These are phyloP conservation scores for Pasiphila rectangulata DNA, from an alignment of 2,888 invertebrate genomes.

Conservation along the genomic window DNA sequence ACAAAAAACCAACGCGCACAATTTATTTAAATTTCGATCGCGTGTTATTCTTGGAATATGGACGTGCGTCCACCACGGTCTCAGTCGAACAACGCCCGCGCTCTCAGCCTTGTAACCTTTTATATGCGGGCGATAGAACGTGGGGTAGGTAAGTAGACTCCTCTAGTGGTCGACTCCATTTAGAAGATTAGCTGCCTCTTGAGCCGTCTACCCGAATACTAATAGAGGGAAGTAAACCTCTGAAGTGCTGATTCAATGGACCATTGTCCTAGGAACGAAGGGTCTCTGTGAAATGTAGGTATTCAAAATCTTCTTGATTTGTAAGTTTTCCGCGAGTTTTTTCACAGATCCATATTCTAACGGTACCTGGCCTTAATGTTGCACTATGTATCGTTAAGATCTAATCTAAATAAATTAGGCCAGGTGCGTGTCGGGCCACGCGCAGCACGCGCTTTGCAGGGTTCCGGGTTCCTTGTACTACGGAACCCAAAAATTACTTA, in stretches of 20 bases:
- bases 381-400: too few species aligned
- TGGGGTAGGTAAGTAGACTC: slow-evolving; percentile 39
- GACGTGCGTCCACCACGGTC: slow-evolving; percentile 45
- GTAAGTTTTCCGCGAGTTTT: too few species aligned
- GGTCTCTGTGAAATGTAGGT: not conserved
- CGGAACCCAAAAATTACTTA: too few species aligned
- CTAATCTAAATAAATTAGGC: too few species aligned
- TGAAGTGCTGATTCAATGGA: slow-evolving; percentile 15
- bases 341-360: too few species aligned
- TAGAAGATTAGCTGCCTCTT: slow-evolving; percentile 62
- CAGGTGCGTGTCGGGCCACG: too few species aligned
- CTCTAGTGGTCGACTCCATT: slow-evolving; percentile 54
- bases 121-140: slow-evolving; percentile 49
- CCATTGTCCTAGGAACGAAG: slow-evolving; percentile 5
- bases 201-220: slow-evolving; percentile 50
- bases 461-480: too few species aligned
- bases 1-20: not conserved
- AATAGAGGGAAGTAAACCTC: slow-evolving; percentile 37
- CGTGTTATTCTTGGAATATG: slow-evolving; percentile 25
- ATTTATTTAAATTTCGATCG: slow-evolving; percentile 3
- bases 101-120: slow-evolving; percentile 55
- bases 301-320: not conserved
- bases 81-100: slow-evolving; percentile 59
- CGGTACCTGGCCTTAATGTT: too few species aligned
- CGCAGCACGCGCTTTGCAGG: too few species aligned